Evolutionary conservation across 2,888 invertebrate genomes (phyloP).

Genomic region (Hyposoter didymator): DNA sequence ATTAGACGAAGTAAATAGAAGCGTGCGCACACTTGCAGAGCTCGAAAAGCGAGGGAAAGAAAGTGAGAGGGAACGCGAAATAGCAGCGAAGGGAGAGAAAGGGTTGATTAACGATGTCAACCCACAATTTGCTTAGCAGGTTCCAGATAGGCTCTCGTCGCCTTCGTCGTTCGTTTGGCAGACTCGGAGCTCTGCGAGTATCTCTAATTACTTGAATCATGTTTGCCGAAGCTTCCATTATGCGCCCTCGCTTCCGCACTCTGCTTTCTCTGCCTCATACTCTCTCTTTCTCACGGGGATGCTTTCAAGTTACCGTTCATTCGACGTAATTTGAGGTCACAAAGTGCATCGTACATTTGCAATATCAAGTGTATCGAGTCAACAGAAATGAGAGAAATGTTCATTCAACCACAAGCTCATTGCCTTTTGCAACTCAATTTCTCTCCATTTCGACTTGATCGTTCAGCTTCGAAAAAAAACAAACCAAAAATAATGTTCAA

Average conservation of each 20-base stretch:
- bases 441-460: not conserved
- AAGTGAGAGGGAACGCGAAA: constrained; percentile 3
- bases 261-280: constrained; percentile 13
- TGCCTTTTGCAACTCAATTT: constrained; percentile 16
- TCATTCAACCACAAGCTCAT: constrained; percentile 22
- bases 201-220: constrained; percentile 68
- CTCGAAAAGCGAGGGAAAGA: constrained; percentile 1
- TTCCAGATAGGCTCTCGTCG: constrained; percentile 47
- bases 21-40: not conserved
- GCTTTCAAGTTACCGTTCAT: constrained; percentile 38
- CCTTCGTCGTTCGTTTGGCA: constrained; percentile 52
- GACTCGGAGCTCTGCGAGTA: constrained; percentile 51
- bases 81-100: constrained; percentile 7
- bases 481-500: not conserved
- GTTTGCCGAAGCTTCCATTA: constrained; percentile 64
- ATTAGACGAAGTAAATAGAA: not conserved
- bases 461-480: not conserved
- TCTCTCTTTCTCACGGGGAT: constrained; percentile 17
- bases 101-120: constrained; percentile 63
- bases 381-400: constrained; percentile 34
- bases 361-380: constrained; percentile 44
- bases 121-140: constrained; percentile 63
- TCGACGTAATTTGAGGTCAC: constrained; percentile 54
- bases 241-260: constrained; percentile 55
- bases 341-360: constrained; percentile 41